These are phyloP conservation scores for Uropsilus gracilis DNA, from an alignment of 2,113 vertebrate species.

Conservation along the genomic window DNA sequence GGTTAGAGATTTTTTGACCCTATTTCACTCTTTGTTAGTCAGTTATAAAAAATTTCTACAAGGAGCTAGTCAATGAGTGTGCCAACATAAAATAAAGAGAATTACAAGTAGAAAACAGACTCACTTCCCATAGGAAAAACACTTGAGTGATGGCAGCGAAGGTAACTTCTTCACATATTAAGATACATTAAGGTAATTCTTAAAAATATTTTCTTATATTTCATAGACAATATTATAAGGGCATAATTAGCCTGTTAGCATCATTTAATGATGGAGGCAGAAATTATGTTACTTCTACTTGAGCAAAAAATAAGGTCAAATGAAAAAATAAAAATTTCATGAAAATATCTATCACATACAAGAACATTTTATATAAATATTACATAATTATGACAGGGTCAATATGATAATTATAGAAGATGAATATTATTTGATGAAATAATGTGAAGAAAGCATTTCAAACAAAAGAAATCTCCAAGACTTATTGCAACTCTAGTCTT, in stretches of 20 bases:
- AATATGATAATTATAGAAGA: background rate
- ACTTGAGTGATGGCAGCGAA: background rate
- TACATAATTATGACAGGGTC: background rate
- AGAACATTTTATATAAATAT: background rate
- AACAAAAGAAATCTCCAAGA: background rate
- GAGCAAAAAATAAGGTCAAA: no score
- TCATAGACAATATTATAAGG: background rate
- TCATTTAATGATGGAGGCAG: background rate
- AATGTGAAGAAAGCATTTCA: background rate
- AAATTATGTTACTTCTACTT: background rate
- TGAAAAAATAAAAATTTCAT: no score
- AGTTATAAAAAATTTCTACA: background rate
- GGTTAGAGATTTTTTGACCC: no score
- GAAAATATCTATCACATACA: background rate
- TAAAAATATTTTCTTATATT: background rate
- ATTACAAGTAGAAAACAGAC: background rate
- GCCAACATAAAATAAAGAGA: background rate
- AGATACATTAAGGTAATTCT: background rate
- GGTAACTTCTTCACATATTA: background rate
- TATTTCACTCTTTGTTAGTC: no score
- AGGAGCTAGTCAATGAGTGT: background rate
- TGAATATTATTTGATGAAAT: background rate
- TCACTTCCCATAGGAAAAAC: background rate
- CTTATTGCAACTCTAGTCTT: background rate
- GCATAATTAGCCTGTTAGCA: background rate